Evolutionary conservation across 2,888 invertebrate genomes (phyloP).

Genomic region (Latrodectus elegans): DNA sequence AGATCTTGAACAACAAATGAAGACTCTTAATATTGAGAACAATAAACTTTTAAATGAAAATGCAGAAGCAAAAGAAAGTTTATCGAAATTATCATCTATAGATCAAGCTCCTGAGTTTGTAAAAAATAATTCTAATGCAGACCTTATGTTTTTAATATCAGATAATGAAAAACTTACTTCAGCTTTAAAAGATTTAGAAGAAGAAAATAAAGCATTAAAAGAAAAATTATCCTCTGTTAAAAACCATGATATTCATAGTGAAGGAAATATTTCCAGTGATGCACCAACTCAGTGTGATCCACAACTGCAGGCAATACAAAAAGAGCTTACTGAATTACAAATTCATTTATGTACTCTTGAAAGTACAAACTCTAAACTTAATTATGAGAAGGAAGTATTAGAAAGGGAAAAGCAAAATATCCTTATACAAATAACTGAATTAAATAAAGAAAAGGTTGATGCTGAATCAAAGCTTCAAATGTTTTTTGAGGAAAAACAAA

Average conservation of each 20-base stretch:
- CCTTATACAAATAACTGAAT: background rate
- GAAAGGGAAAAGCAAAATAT: constrained; percentile 23
- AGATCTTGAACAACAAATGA: background rate
- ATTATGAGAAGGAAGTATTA: background rate
- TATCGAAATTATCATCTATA: background rate
- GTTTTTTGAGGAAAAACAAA: constrained; percentile 4
- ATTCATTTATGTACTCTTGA: constrained; percentile 2
- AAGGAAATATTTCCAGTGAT: no score
- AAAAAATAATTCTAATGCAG: background rate
- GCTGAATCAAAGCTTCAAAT: background rate
- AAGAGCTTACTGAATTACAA: background rate
- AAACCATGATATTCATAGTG: background rate
- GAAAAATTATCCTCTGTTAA: background rate
- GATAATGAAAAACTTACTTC: constrained; percentile 34
- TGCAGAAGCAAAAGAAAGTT: background rate
- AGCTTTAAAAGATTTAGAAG: constrained; percentile 15
- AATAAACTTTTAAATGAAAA: constrained; percentile 10
- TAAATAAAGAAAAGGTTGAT: background rate
- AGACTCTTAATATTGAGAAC: background rate
- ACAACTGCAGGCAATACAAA: background rate
- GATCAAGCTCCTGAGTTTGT: background rate
- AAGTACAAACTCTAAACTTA: constrained; percentile 12
- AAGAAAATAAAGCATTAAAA: constrained; percentile 10
- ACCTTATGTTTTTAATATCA: constrained; percentile 23
- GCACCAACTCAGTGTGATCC: no score